These are phyloP conservation scores for Enteromius unitaeniatus DNA, from an alignment of 2,797 vertebrate species.

Conservation along the genomic window DNA sequence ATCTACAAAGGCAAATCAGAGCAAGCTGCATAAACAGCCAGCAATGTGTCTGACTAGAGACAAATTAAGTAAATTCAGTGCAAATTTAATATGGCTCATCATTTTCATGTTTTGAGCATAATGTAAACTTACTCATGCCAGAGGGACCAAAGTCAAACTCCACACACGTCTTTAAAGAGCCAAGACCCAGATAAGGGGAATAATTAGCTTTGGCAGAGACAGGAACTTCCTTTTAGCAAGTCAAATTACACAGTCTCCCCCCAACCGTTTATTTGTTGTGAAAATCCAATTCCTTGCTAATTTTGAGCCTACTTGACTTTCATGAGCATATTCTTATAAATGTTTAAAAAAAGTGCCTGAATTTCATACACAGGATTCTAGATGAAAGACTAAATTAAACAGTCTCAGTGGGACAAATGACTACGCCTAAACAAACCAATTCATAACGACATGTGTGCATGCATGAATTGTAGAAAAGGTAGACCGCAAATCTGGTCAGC, in stretches of 20 bases:
- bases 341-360: conserved; percentile 57
- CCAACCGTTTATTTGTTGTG: conserved; percentile 55
- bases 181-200: conserved; percentile 52
- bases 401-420: conserved; percentile 40
- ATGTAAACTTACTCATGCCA: conserved; percentile 24
- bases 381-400: conserved; percentile 41
- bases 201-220: conserved; percentile 56
- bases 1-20: not conserved
- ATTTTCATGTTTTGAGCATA: conserved; percentile 17
- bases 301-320: conserved; percentile 56
- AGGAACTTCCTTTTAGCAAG: conserved; percentile 60
- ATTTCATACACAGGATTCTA: conserved; percentile 37
- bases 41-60: conserved; percentile 2
- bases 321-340: conserved; percentile 59
- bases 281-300: conserved; percentile 51
- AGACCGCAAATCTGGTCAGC: not conserved
- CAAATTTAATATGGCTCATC: conserved; percentile 31
- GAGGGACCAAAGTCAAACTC: conserved; percentile 11
- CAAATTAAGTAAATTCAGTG: conserved; percentile 23
- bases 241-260: conserved; percentile 54
- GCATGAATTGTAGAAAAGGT: not conserved
- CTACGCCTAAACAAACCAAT: conserved; percentile 21
- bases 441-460: not conserved
- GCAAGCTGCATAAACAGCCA: not conserved
- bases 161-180: conserved; percentile 36